A percentile compares a stretch with the other conserved stretches of the same genome.
Conservation (phyloP, 2,113 vertebrate genomes). For the Lichenostomus cassidix region DNA sequence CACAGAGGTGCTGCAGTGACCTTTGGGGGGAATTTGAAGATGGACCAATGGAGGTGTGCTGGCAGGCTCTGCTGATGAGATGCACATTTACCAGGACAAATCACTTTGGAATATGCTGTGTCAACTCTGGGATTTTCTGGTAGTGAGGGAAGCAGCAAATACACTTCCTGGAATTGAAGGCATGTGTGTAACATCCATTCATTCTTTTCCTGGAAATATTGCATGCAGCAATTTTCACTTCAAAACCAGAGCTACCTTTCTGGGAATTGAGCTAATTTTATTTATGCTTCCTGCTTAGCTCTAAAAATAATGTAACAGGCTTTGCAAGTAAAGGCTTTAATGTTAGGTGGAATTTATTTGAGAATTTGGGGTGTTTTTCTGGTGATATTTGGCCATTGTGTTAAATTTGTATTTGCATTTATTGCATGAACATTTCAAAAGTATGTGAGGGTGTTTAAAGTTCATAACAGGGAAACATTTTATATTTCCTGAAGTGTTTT, state of each 20-base stretch:
- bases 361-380: background rate
- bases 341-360: background rate
- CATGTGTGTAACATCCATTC: background rate
- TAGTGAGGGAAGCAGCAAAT: background rate
- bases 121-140: background rate
- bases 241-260: background rate
- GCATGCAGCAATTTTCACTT: background rate
- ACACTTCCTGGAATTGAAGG: background rate
- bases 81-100: background rate
- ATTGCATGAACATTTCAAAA: background rate
- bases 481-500: background rate
- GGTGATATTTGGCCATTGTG: background rate
- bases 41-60: background rate
- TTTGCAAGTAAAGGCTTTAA: background rate
- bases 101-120: background rate
- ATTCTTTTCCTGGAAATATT: background rate
- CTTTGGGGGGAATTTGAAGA: background rate
- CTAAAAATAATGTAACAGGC: background rate
- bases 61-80: background rate
- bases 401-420: background rate
- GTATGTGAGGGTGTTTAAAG: background rate
- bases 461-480: background rate
- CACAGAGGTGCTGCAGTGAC: conserved; percentile 2
- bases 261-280: background rate
- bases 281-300: background rate